Base-by-base conservation (phyloP, 2,888 invertebrate genomes). In the Papilio elwesi region DNA sequence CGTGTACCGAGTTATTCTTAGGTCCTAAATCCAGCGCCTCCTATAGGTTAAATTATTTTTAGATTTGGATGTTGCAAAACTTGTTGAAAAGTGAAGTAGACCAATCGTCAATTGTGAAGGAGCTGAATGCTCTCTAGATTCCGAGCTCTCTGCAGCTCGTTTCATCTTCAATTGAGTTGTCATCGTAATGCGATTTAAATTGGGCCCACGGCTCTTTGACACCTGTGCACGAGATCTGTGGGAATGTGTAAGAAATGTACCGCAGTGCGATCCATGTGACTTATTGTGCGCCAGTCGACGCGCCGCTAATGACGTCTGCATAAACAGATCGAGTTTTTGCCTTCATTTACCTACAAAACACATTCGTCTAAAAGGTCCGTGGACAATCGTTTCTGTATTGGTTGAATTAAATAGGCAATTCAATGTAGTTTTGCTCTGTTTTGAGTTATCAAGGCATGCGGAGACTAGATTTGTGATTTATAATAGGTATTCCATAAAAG, bases 181-280 rank as follows among this genome's bases (percentile, higher is more conserved):
- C 89, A 87, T 78, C 79, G 78, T 93, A 92, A 93, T 91, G 92
- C 85, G 90, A 87, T 92, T 92, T 92, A 92, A 92, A 93, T 91
- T 92, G 89, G n/a, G 86, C 85, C 81, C 79, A 77, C 79, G 81
- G 80, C 84, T 80, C 82, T 83, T 87, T 89, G 89, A 88, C 90
- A 91, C 88, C 88, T 89, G 88, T 80, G 80, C 47, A 77, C 81
- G 82, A 74, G 73, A 82, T 81, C 80, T 81, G 82, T 85, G 82
- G 84, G 87, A 88, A 86, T 85, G 78, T 81, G 79, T 76, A 78
- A 78, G 76, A 78, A 81, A 80, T 79, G 76, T 79, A 76, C 77
- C 78, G 76, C 77, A 80, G 77, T 69, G 76, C 77, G 79, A 77
- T 70, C 78, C 73, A 79, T 78, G 88, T 89, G 88, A 85, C 88